A percentile compares a stretch with the other conserved stretches of the same genome.
Conservation (phyloP, 1,140 invertebrate species). For the Notospermus geniculatus region DNA sequence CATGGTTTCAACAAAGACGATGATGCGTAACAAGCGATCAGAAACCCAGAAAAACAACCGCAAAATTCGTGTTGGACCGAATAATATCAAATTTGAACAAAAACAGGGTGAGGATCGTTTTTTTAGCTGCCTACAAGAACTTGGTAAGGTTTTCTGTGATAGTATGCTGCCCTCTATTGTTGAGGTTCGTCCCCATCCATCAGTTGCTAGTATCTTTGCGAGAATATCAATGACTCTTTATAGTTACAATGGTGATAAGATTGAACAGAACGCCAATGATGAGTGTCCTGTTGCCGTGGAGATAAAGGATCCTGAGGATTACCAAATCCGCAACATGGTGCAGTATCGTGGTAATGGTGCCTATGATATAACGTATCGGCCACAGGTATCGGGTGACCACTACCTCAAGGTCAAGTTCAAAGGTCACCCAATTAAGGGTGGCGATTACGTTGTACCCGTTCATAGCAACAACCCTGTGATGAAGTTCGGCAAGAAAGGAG, state of each 20-base stretch:
- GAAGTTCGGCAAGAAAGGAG: constrained; percentile 15
- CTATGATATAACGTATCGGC: constrained; percentile 14
- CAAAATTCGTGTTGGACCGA: background rate
- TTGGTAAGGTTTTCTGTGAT: constrained; percentile 6
- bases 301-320: constrained; percentile 9
- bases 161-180: constrained; percentile 5
- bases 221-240: too few species aligned
- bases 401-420: constrained; percentile 12
- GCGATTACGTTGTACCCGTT: constrained; percentile 6
- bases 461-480: constrained; percentile 23
- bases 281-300: constrained; percentile 12
- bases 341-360: constrained; percentile 10
- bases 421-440: constrained; percentile 8
- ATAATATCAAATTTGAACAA: constrained; percentile 10
- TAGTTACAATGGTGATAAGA: background rate
- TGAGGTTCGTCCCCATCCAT: background rate
- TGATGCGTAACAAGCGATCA: constrained; percentile 5
- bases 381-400: constrained; percentile 11
- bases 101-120: constrained; percentile 2
- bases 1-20: constrained; percentile 12
- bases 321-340: constrained; percentile 12
- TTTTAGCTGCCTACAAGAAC: constrained; percentile 1
- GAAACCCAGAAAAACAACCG: background rate
- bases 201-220: too few species aligned
- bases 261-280: constrained; percentile 1